Percentiles rank a stretch among this genome's conserved stretches.
These are phyloP conservation scores for Drosophila mimetica DNA, from an alignment of 2,888 invertebrate species.

Conservation along the genomic window DNA sequence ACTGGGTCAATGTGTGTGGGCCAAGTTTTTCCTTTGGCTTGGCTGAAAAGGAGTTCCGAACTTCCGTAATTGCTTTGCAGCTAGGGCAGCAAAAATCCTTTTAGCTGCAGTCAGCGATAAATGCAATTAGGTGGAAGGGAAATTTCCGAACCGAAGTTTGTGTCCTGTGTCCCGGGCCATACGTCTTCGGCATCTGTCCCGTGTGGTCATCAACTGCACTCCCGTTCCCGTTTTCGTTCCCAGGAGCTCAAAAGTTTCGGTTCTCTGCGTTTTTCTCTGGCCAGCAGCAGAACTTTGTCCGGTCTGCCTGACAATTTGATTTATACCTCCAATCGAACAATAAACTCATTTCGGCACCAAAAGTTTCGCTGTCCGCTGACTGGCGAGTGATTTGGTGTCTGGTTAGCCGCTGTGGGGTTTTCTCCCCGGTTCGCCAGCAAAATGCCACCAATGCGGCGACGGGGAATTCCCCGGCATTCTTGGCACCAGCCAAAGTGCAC, in stretches of 20 bases:
- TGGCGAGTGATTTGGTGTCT: conserved; percentile 53
- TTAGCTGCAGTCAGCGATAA: conserved; percentile 45
- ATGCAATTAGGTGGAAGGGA: conserved; percentile 59
- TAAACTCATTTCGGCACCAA: conserved; percentile 53
- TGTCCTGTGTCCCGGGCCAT: conserved; percentile 1
- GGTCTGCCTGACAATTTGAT: conserved; percentile 59
- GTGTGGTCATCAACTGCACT: conserved; percentile 39
- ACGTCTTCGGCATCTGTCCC: conserved; percentile 29
- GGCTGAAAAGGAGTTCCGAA: conserved; percentile 18
- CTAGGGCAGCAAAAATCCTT: conserved; percentile 30
- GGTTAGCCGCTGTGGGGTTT: conserved; percentile 37
- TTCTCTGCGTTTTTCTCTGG: conserved; percentile 1
- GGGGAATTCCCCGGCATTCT: conserved; percentile 30
- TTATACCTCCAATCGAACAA: conserved; percentile 71
- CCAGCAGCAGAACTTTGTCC: conserved; percentile 50
- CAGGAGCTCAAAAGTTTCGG: conserved; percentile 23
- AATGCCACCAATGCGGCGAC: conserved; percentile 39
- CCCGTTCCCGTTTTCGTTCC: conserved; percentile 12
- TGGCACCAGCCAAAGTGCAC: conserved; percentile 35
- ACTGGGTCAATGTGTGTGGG: conserved; percentile 42
- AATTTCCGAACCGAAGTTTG: conserved; percentile 18
- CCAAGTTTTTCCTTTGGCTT: conserved; percentile 11
- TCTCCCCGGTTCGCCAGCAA: conserved; percentile 8
- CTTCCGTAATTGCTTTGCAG: conserved; percentile 37
- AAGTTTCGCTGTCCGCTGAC: conserved; percentile 28